These are phyloP conservation scores for Deilephila elpenor DNA, from an alignment of 2,888 invertebrate genomes.

Conservation along the genomic window DNA sequence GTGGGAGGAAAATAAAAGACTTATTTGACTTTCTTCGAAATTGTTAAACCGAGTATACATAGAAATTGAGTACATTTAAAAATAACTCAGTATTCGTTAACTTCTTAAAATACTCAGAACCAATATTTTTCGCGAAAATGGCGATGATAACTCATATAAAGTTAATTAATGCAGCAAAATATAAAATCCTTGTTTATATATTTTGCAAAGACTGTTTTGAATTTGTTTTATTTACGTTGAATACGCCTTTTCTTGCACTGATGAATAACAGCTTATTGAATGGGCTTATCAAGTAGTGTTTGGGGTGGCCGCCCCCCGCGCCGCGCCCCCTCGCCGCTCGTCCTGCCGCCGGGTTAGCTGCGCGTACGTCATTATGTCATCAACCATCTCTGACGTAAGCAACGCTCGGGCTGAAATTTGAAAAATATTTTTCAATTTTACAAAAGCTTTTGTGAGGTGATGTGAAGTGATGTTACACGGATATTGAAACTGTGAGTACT, in stretches of 20 bases:
- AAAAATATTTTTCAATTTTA: slow-evolving; percentile 3
- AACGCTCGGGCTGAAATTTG: slow-evolving; percentile 24
- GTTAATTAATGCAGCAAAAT: too few relatives aligned
- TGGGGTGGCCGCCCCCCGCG: slow-evolving; percentile 42
- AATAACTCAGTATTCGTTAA: too few relatives aligned
- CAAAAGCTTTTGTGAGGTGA: background rate
- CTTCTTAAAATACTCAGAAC: too few relatives aligned
- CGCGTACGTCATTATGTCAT: slow-evolving; percentile 65
- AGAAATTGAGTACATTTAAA: too few relatives aligned
- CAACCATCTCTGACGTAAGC: slow-evolving; percentile 58
- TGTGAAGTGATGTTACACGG: slow-evolving; percentile 18
- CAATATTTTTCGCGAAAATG: too few relatives aligned
- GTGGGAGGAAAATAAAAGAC: too few relatives aligned
- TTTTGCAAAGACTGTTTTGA: background rate
- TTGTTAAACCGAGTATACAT: too few relatives aligned
- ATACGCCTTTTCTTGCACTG: slow-evolving; percentile 11
- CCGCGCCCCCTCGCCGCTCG: slow-evolving; percentile 37
- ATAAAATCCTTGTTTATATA: too few relatives aligned
- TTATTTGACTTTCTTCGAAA: too few relatives aligned
- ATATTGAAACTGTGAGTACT: slow-evolving; percentile 15
- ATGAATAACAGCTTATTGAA: slow-evolving; percentile 40
- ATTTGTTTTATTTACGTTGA: background rate
- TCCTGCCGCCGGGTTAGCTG: slow-evolving; percentile 51
- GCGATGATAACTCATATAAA: too few relatives aligned
- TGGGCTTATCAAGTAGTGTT: slow-evolving; percentile 44